Base-by-base conservation (phyloP, 2,113 vertebrate species). In the Channa argus region DNA sequence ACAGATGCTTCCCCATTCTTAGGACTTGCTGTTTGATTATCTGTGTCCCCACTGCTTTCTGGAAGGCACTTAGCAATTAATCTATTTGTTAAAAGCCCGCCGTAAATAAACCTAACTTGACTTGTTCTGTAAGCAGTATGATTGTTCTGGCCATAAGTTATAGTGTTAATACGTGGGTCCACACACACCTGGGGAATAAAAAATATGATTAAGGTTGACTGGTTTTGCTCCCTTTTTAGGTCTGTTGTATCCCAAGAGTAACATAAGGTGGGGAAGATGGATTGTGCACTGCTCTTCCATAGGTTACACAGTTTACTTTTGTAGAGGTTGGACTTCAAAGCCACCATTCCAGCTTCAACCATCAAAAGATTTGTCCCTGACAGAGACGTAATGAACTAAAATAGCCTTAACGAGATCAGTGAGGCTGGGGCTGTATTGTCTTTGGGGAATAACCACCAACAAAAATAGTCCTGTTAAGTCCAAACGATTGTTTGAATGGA, bases 401-500 rank as follows among this genome's bases (percentile, higher is more conserved):
- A 93, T 87, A 91, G 85, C 75, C 52, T 49, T 80, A 86, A 92
- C 88, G 82, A 89, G 84, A 88, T 91, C 83, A 74, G 78, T 45
- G 84, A 47, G 63, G 52, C 46, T 11, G 34, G 55, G 71, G 63
- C 47, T 63, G 65, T 51, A 74, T 75, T 75, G 84, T 83, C 75
- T 77, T 73, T 11, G 11, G 77, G 74, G 72, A 62, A 71, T 73
- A 71, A 69, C 63, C 39, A 49, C 62, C 7, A 39, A 55, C 73
- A 78, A 71, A 90, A 94, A 92, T 88, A 92, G 82, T 74, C 55
- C 62, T 33, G 88, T 87, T 89, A 90, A 90, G 78, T 81, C 68
- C 60, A 51, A 47, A 69, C 61, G 71, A 71, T 86, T 87, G 68
- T 76, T 77, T n/a, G 59, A 70, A 77, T 61, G 49, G 69, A 83